phyloP scores from a whole-genome alignment of 1,140 invertebrate species.

The Drosophila triauraria region DNA sequence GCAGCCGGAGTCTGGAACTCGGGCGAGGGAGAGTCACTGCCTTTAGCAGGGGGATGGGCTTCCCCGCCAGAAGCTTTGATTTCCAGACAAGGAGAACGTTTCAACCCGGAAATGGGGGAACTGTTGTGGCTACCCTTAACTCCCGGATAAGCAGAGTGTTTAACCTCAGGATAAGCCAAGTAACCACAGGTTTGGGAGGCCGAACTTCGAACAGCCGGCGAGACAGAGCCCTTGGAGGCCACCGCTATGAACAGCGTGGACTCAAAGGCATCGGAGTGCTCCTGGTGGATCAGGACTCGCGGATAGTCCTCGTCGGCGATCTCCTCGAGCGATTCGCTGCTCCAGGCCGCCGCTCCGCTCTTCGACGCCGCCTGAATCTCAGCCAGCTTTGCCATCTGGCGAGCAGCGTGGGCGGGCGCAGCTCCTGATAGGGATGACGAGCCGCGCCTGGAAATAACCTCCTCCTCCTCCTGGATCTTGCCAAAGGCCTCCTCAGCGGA shows the following conservation, averaged over 20 bases:
- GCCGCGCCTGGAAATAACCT: background rate
- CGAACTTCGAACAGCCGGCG: background rate
- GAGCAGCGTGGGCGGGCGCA: conserved; percentile 34
- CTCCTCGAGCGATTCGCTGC: conserved; percentile 68
- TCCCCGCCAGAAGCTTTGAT: background rate
- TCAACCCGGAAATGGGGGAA: background rate
- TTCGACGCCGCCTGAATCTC: conserved; percentile 50
- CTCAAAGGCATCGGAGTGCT: conserved; percentile 75
- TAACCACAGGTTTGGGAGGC: conserved; percentile 6
- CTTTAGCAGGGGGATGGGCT: background rate
- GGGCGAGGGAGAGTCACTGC: conserved; percentile 6
- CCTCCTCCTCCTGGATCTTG: conserved; percentile 24
- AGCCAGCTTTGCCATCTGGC: conserved; percentile 54
- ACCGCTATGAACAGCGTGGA: conserved; percentile 81
- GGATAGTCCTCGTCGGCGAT: conserved; percentile 66
- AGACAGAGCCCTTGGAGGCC: conserved; percentile 41
- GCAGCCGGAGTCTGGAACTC: conserved; percentile 20
- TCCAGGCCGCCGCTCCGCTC: conserved; percentile 60
- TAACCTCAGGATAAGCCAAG: background rate
- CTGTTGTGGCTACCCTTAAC: background rate
- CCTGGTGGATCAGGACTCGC: conserved; percentile 79
- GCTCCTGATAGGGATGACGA: conserved; percentile 20
- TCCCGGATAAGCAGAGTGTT: background rate
- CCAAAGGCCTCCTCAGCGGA: conserved; percentile 57
- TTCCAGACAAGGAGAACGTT: background rate